Evolutionary conservation across 1,140 invertebrate species (phyloP).

Genomic region (Drosophila leontia): DNA sequence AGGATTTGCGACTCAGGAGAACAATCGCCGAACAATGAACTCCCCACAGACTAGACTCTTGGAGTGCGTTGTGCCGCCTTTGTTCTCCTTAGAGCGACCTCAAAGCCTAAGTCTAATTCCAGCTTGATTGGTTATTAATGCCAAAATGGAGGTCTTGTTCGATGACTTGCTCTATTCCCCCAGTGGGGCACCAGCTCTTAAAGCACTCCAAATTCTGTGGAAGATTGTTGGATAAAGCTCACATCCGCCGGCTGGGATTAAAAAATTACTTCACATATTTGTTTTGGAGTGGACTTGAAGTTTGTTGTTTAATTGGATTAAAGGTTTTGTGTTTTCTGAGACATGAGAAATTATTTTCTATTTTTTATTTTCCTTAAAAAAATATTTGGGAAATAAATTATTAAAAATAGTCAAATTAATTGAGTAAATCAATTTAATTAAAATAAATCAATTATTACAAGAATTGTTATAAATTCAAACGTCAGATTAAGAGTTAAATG

Average conservation of each 20-base stretch:
- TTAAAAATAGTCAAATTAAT: background rate
- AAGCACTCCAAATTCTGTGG: conserved; percentile 28
- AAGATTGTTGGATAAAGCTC: conserved; percentile 19
- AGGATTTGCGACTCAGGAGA: conserved; percentile 59
- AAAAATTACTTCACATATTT: conserved; percentile 16
- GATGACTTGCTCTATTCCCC: conserved; percentile 59
- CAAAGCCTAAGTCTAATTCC: conserved; percentile 30
- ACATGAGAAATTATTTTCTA: background rate
- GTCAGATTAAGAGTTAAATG: background rate
- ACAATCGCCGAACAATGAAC: conserved; percentile 54
- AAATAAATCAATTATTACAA: background rate
- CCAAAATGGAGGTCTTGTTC: conserved; percentile 21
- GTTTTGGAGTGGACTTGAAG: conserved; percentile 18
- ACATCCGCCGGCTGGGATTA: conserved; percentile 30
- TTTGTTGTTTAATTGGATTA: conserved; percentile 30
- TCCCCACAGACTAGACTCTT: conserved; percentile 11
- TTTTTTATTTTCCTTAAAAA: too few species aligned
- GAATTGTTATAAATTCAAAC: background rate
- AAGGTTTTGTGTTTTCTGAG: background rate
- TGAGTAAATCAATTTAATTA: background rate
- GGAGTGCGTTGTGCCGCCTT: conserved; percentile 38
- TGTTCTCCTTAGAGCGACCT: conserved; percentile 35
- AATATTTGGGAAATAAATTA: background rate
- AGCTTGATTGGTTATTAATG: conserved; percentile 58
- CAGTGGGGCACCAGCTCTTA: background rate